Percentiles rank a stretch among this genome's conserved stretches.
These are phyloP conservation scores for Callocephalon fimbriatum DNA, from an alignment of 2,113 vertebrate genomes.

Conservation along the genomic window DNA sequence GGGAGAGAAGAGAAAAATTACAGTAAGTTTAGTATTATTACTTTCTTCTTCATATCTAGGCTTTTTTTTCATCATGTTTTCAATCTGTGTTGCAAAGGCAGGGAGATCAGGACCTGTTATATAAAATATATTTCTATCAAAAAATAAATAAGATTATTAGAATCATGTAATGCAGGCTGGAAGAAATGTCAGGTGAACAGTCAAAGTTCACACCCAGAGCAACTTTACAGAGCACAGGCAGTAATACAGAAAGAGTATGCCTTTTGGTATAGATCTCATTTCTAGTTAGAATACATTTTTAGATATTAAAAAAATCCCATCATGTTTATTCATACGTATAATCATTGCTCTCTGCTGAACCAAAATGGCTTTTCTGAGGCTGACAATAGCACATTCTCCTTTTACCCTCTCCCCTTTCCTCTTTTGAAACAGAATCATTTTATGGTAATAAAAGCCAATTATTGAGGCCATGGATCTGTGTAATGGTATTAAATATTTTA, in stretches of 20 bases:
- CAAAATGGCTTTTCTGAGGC: not conserved
- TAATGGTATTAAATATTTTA: constrained; percentile 17
- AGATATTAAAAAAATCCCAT: not conserved
- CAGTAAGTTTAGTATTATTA: not conserved
- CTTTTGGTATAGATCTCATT: not conserved
- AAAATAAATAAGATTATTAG: not conserved
- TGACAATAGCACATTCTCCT: not conserved
- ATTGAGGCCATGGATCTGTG: not conserved
- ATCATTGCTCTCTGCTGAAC: not conserved
- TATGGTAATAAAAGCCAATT: constrained; percentile 39
- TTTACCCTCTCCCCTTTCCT: not conserved
- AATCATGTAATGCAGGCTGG: not conserved
- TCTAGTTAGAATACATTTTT: not conserved
- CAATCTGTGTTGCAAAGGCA: not conserved
- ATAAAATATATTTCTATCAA: not conserved
- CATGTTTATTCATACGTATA: not conserved
- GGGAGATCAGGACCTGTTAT: not conserved
- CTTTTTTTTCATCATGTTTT: not conserved
- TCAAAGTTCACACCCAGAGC: not conserved
- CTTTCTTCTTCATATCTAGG: not conserved
- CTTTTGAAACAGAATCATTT: not conserved
- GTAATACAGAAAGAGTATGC: not conserved
- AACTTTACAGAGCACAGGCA: not conserved
- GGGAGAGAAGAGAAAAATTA: not conserved
- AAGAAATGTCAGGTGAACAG: not conserved